A percentile compares a stretch with the other conserved stretches of the same genome.
These are phyloP conservation scores for Lepidothrix coronata DNA, from an alignment of 2,113 vertebrate genomes.

Conservation along the genomic window DNA sequence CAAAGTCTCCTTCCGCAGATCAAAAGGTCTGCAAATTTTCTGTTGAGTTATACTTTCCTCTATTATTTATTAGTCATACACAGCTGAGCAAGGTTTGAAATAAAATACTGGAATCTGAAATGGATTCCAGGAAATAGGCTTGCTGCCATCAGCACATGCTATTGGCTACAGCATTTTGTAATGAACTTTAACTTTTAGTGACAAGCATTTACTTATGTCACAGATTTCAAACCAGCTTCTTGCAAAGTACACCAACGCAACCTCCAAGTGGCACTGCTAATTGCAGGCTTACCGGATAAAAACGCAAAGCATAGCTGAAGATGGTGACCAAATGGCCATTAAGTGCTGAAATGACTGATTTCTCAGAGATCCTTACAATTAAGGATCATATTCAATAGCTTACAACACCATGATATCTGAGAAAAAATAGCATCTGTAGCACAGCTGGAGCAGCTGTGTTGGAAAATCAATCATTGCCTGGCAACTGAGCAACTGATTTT, in stretches of 20 bases:
- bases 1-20: constrained; percentile 22
- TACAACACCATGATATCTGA: constrained; percentile 58
- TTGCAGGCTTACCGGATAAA: constrained; percentile 28
- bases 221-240: constrained; percentile 14
- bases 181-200: constrained; percentile 34
- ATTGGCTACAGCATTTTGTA: constrained; percentile 33
- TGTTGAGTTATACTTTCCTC: constrained; percentile 54
- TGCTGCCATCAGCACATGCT: constrained; percentile 48
- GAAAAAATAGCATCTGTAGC: constrained; percentile 76
- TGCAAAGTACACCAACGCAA: background rate
- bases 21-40: constrained; percentile 51
- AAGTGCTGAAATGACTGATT: constrained; percentile 54
- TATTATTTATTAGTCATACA: constrained; percentile 55
- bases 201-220: constrained; percentile 34
- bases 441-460: constrained; percentile 82
- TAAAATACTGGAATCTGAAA: constrained; percentile 35
- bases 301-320: constrained; percentile 17
- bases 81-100: constrained; percentile 48
- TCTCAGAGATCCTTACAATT: constrained; percentile 68
- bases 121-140: constrained; percentile 43
- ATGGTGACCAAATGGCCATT: constrained; percentile 44
- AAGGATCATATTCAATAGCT: constrained; percentile 58
- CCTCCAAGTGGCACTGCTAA: constrained; percentile 13
- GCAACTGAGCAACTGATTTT: constrained; percentile 78
- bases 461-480: constrained; percentile 82